phyloP scores from a whole-genome alignment of 2,113 vertebrate species.

The Calidris pygmaea region DNA sequence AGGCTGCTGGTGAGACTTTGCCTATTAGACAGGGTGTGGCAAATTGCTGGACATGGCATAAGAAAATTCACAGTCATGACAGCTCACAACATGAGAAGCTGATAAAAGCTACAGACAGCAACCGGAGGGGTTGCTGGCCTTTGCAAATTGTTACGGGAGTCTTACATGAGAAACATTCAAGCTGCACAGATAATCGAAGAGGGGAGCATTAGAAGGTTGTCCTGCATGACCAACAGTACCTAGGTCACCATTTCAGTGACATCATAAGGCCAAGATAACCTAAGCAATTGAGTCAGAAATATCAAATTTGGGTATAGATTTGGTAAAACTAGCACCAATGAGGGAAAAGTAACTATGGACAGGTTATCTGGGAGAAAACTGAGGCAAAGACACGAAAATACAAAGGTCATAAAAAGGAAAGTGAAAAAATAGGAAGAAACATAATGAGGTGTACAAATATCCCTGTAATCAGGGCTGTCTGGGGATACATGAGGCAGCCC shows the following conservation, averaged over 20 bases:
- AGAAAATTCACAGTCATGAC: accelerated
- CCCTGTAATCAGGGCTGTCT: not conserved
- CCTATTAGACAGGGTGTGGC: not conserved
- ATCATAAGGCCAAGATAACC: not conserved
- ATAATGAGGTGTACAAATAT: not conserved
- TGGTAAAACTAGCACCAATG: not conserved
- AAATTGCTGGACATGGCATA: not conserved
- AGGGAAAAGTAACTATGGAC: not conserved
- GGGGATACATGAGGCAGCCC: not conserved
- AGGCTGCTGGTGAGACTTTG: not conserved
- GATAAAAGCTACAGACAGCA: not conserved
- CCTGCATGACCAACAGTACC: not conserved
- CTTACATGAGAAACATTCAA: not conserved
- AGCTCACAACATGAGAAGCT: not conserved
- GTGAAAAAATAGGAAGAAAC: not conserved
- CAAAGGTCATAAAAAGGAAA: not conserved
- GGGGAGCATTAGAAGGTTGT: accelerated
- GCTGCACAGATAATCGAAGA: not conserved
- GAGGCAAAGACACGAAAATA: not conserved
- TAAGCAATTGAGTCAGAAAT: not conserved
- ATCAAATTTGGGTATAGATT: not conserved
- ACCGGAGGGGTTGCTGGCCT: not conserved
- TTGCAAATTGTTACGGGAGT: accelerated
- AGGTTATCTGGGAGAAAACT: not conserved
- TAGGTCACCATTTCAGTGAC: not conserved